phyloP scores from a whole-genome alignment of 1,140 invertebrate species.

The Cyclargus thomasi region DNA sequence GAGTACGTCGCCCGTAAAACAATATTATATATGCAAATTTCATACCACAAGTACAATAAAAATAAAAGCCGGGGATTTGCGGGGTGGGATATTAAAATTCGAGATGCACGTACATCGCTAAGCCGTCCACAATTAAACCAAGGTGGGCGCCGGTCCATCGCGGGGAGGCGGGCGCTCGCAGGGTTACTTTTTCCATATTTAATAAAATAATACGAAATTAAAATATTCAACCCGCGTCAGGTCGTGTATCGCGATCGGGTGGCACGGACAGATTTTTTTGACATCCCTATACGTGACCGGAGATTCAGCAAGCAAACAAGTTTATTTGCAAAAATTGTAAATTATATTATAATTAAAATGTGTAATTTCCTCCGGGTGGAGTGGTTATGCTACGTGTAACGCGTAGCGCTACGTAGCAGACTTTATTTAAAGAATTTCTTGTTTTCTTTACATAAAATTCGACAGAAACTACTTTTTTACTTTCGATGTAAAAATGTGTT shows the following conservation, averaged over 20 bases:
- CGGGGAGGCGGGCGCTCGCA: constrained; percentile 28
- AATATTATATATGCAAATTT: constrained; percentile 56
- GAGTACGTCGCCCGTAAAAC: constrained; percentile 30
- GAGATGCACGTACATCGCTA: constrained; percentile 57
- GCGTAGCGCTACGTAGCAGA: neutral
- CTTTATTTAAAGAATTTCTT: neutral
- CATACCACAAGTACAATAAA: constrained; percentile 50
- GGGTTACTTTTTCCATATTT: constrained; percentile 56
- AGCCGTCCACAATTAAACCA: constrained; percentile 50
- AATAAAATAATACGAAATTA: constrained; percentile 61
- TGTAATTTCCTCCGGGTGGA: neutral
- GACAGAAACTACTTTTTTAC: too few species aligned
- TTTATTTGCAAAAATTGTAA: constrained; percentile 45
- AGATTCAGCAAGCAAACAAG: constrained; percentile 24
- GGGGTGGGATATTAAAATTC: constrained; percentile 53
- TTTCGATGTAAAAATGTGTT: too few species aligned
- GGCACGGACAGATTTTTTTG: constrained; percentile 55
- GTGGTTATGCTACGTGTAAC: neutral
- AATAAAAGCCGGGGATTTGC: constrained; percentile 49
- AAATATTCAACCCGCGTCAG: constrained; percentile 60
- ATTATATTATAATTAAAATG: constrained; percentile 29
- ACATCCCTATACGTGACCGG: constrained; percentile 59
- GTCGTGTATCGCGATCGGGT: constrained; percentile 63
- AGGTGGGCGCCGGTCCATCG: constrained; percentile 21
- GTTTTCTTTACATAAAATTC: neutral